Conservation (phyloP, 2,113 vertebrate genomes). For the Brachypodius melanocephalos region DNA sequence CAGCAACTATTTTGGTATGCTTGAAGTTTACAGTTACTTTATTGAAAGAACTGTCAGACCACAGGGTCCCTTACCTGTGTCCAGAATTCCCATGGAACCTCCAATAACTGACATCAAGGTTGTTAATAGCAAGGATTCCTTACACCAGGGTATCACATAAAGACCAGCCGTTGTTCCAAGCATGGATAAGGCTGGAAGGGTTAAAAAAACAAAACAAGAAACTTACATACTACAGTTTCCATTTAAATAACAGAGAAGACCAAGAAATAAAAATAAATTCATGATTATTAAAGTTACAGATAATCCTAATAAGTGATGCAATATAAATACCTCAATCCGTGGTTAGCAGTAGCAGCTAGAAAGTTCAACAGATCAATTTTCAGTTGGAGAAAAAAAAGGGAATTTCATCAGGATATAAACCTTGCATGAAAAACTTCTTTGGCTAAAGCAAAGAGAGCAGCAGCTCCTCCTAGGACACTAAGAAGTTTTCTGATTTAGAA, state of each 20-base stretch:
- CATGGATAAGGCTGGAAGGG: conserved; percentile 73
- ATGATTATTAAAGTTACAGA: not conserved
- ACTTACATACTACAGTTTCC: not conserved
- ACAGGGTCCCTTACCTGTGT: conserved; percentile 80
- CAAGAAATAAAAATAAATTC: not conserved
- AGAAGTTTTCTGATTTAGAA: not conserved
- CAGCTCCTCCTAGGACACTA: not conserved
- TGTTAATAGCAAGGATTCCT: conserved; percentile 76
- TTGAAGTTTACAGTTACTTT: not conserved
- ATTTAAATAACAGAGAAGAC: not conserved
- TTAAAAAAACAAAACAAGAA: not conserved
- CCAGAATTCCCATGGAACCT: conserved; percentile 85
- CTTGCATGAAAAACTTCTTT: not conserved
- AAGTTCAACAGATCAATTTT: not conserved
- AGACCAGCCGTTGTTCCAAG: conserved; percentile 81
- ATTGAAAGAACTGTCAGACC: not conserved
- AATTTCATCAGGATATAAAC: not conserved
- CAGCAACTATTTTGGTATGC: not conserved
- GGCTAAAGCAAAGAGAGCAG: not conserved
- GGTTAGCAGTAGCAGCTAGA: not conserved
- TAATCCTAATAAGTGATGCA: not conserved
- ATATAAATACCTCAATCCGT: not conserved
- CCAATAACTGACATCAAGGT: conserved; percentile 84
- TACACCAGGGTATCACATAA: conserved; percentile 86
- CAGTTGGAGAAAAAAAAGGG: not conserved